phyloP scores from a whole-genome alignment of 2,113 vertebrate genomes.

The Chrysemys picta region DNA sequence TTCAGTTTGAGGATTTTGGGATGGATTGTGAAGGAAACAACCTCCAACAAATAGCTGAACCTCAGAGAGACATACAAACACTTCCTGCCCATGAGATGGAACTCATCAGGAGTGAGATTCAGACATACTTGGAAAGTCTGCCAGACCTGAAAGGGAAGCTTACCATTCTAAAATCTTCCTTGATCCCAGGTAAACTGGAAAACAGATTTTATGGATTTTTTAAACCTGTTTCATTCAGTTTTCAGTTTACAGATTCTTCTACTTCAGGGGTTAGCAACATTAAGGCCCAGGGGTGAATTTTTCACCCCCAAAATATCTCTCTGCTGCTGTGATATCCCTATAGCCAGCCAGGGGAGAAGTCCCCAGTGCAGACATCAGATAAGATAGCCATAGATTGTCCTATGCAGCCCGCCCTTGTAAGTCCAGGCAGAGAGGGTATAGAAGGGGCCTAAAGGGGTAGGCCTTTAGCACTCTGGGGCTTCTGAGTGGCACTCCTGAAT shows the following conservation, averaged over 20 bases:
- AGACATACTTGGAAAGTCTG: slow-evolving; percentile 81
- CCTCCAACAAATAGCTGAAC: slow-evolving; percentile 14
- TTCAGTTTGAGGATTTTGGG: slow-evolving; percentile 79
- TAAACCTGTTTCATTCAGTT: not conserved
- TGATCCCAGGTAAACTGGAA: slow-evolving; percentile 88
- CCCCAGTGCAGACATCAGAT: not conserved
- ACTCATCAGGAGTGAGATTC: slow-evolving; percentile 76
- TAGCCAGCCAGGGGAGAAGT: not conserved
- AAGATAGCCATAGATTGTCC: not conserved
- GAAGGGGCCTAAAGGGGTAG: not conserved
- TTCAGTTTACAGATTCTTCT: not conserved
- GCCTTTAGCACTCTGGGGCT: too few species aligned
- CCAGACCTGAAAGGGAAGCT: slow-evolving; percentile 84
- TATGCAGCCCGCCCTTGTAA: not conserved
- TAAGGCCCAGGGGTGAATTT: not conserved
- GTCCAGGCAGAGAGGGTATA: not conserved
- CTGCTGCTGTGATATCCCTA: not conserved
- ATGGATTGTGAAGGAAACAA: slow-evolving; percentile 30
- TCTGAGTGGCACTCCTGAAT: not conserved
- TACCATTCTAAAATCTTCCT: slow-evolving; percentile 81
- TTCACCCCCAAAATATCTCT: not conserved
- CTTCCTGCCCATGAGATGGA: slow-evolving; percentile 29
- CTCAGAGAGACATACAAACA: not conserved
- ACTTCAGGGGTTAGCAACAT: slow-evolving; percentile 13
- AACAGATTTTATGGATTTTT: not conserved